Conservation (phyloP, 2,797 vertebrate genomes). For the Ciconia nigra region DNA sequence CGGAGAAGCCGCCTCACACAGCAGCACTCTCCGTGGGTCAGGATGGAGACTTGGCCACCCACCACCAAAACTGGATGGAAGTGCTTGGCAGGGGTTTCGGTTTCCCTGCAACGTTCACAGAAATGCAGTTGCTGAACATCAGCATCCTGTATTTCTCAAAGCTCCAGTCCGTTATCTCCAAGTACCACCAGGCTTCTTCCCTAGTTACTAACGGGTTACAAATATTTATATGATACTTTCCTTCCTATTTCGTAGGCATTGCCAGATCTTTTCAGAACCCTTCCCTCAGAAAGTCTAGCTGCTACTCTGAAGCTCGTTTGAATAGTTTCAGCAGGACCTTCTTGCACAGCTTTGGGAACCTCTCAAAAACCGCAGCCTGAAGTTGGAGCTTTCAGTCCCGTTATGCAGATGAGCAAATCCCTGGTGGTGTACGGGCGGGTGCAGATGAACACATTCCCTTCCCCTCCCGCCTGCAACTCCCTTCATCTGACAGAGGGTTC, state of each 20-base stretch:
- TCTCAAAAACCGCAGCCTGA: neutral
- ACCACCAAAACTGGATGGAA: neutral
- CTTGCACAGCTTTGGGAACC: neutral
- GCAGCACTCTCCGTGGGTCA: fast-evolving
- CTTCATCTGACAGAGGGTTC: neutral
- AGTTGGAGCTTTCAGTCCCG: neutral
- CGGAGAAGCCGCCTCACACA: fast-evolving
- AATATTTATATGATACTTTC: neutral
- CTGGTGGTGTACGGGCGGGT: neutral
- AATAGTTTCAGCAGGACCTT: neutral
- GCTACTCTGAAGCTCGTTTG: neutral
- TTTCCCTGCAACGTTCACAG: neutral
- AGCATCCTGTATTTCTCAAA: neutral
- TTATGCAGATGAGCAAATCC: neutral
- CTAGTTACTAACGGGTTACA: neutral
- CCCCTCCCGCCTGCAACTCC: fast-evolving
- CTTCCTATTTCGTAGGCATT: neutral
- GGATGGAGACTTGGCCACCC: neutral
- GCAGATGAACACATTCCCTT: neutral
- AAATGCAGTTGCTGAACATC: neutral
- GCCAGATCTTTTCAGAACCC: neutral
- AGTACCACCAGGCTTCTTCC: neutral
- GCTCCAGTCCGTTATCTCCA: neutral
- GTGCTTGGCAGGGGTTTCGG: neutral
- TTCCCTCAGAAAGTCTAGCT: neutral